Conservation (phyloP, 2,797 vertebrate species). For the Apodemus agrarius region DNA sequence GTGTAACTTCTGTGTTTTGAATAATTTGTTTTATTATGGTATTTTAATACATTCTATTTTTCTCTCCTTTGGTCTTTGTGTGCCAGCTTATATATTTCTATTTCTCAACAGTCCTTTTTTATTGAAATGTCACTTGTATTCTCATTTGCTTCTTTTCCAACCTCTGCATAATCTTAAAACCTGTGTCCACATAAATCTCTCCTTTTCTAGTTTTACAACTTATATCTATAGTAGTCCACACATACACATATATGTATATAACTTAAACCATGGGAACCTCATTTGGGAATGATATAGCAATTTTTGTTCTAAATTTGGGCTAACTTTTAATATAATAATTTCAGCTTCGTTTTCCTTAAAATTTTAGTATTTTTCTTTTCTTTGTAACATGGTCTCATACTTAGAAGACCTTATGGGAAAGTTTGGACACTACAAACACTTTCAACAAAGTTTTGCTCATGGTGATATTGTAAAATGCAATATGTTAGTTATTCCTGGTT, state of each 20-base stretch:
- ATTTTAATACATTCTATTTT: neutral
- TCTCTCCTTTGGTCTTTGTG: neutral
- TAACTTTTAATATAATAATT: neutral
- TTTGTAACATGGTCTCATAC: neutral
- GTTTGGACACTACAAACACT: neutral
- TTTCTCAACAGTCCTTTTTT: neutral
- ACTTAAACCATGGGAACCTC: neutral
- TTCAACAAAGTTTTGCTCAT: neutral
- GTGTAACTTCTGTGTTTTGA: neutral
- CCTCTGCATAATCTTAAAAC: neutral
- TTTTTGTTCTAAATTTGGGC: neutral
- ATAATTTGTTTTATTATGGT: neutral
- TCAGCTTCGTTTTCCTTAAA: neutral
- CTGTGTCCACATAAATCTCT: no score
- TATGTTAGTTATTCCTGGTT: neutral
- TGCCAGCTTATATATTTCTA: no score
- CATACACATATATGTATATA: neutral
- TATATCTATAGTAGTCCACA: neutral
- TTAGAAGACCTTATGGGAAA: neutral
- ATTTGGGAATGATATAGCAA: neutral
- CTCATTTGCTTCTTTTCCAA: neutral
- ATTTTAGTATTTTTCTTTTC: neutral
- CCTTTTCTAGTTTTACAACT: neutral
- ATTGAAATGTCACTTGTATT: neutral
- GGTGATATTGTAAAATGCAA: neutral